phyloP scores from a whole-genome alignment of 2,797 vertebrate species.

The Darevskia mixta region DNA sequence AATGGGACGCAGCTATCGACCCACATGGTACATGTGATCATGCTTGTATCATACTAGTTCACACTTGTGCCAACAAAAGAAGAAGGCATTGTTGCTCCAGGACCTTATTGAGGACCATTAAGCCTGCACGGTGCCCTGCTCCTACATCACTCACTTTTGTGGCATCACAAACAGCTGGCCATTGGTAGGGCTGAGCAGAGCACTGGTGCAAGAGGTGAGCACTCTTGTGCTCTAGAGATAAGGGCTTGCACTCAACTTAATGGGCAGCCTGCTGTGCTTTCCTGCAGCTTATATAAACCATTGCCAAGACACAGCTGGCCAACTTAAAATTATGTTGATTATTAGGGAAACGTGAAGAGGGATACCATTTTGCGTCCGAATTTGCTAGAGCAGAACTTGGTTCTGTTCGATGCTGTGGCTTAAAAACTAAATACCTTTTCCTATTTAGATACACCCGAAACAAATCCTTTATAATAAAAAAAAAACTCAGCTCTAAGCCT shows the following conservation, averaged over 20 bases:
- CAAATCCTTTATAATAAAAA: background rate
- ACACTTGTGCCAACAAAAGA: background rate
- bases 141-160: background rate
- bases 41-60: too few species aligned
- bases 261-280: background rate
- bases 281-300: background rate
- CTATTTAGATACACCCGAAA: background rate
- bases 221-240: background rate
- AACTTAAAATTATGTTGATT: background rate
- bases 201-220: background rate
- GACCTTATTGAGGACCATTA: background rate
- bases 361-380: background rate
- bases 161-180: background rate
- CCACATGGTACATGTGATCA: background rate
- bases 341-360: background rate
- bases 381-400: background rate
- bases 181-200: background rate
- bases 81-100: background rate
- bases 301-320: background rate
- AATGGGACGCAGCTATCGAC: background rate
- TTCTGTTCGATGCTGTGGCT: background rate
- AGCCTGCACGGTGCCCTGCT: background rate
- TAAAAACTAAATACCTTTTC: background rate
- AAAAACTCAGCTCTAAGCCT: fast-evolving
- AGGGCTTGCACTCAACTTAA: background rate